phyloP scores from a whole-genome alignment of 2,888 invertebrate species.

The Acleris laterana region DNA sequence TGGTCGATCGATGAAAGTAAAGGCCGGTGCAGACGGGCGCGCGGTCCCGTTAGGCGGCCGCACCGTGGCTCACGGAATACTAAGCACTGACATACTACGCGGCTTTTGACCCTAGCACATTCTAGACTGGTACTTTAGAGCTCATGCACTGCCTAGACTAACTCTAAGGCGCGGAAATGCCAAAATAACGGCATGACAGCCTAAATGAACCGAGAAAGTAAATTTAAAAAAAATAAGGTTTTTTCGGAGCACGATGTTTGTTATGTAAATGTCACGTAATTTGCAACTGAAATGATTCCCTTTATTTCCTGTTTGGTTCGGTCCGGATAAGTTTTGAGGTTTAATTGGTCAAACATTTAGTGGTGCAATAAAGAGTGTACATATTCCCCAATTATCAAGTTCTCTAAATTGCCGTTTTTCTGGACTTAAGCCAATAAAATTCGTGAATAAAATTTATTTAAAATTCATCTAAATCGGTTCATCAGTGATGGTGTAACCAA shows the following conservation, averaged over 20 bases:
- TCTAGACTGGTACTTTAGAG: constrained; percentile 79
- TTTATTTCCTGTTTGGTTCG: too few relatives aligned
- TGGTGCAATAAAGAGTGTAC: too few relatives aligned
- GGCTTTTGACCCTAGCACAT: constrained; percentile 84
- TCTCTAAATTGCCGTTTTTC: too few relatives aligned
- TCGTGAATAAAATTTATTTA: too few relatives aligned
- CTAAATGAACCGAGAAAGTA: neutral
- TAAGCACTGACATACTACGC: constrained; percentile 84
- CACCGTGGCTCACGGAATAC: constrained; percentile 78
- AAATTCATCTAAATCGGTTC: too few relatives aligned
- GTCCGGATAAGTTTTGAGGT: too few relatives aligned
- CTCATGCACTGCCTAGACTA: constrained; percentile 58
- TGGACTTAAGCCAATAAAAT: too few relatives aligned
- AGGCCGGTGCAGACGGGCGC: constrained; percentile 76
- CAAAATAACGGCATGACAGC: constrained; percentile 4
- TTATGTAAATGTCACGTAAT: too few relatives aligned
- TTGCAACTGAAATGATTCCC: too few relatives aligned
- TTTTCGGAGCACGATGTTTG: neutral
- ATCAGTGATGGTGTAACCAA: too few relatives aligned
- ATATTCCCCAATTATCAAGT: too few relatives aligned
- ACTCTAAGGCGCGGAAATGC: constrained; percentile 15
- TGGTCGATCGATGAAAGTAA: constrained; percentile 83
- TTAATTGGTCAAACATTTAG: too few relatives aligned
- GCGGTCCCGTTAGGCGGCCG: constrained; percentile 78
- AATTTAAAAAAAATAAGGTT: neutral